phyloP scores from a whole-genome alignment of 92 coral and sea anemone species.

The Hydrozoanthus gracilis region DNA sequence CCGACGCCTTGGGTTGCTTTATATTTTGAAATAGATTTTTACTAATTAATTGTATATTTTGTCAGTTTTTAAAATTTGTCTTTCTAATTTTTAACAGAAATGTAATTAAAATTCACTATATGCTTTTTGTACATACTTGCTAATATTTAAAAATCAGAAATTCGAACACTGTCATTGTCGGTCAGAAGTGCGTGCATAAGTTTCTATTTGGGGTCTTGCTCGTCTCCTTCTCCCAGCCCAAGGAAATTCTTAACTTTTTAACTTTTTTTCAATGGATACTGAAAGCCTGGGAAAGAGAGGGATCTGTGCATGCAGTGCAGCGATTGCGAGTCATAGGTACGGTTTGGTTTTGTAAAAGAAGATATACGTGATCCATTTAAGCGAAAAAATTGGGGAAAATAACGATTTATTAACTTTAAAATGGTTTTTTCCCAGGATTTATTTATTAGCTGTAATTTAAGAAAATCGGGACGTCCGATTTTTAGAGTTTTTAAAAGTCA shows the following conservation, averaged over 20 bases:
- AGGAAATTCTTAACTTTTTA: slow-evolving; percentile 4
- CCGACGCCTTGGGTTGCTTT: slow-evolving; percentile 7
- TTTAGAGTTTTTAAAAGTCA: slow-evolving; percentile 8
- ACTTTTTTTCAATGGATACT: neutral
- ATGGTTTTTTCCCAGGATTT: neutral
- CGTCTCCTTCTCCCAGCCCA: slow-evolving; percentile 11
- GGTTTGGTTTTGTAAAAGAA: slow-evolving; percentile 4
- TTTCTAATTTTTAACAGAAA: slow-evolving; percentile 2
- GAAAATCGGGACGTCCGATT: slow-evolving; percentile 4
- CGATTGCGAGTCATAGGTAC: slow-evolving; percentile 5
- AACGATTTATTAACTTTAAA: slow-evolving; percentile 3
- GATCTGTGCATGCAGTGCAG: slow-evolving; percentile 10
- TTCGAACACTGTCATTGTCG: slow-evolving; percentile 12
- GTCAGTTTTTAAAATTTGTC: slow-evolving; percentile 6
- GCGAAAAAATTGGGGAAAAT: slow-evolving; percentile 1
- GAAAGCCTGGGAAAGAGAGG: slow-evolving; percentile 9
- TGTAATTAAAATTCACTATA: slow-evolving; percentile 11
- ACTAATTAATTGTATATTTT: slow-evolving; percentile 12
- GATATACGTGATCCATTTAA: slow-evolving; percentile 3
- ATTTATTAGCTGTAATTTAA: slow-evolving; percentile 2
- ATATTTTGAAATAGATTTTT: slow-evolving; percentile 12
- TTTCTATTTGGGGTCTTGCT: slow-evolving; percentile 11
- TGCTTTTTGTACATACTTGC: slow-evolving; percentile 14
- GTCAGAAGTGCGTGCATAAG: slow-evolving; percentile 12
- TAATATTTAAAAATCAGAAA: slow-evolving; percentile 5